Percentiles rank a stretch among this genome's conserved stretches.
Evolutionary conservation across 1,140 invertebrate species (phyloP).

Genomic region (Lepidurus packardi): DNA sequence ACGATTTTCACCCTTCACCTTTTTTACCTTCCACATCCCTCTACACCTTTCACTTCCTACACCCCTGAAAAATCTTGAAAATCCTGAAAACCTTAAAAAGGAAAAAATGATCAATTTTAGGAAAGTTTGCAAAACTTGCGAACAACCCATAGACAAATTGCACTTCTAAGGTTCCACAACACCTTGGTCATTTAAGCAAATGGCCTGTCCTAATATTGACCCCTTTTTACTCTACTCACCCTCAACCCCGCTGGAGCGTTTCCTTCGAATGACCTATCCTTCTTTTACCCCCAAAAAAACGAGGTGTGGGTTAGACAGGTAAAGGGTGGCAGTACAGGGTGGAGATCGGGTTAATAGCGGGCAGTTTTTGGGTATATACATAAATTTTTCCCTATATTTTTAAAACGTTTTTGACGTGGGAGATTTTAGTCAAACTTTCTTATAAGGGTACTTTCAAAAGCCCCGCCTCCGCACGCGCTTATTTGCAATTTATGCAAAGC

Average conservation of each 20-base stretch:
- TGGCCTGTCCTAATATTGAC: slow-evolving; percentile 15
- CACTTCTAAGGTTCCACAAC: not conserved
- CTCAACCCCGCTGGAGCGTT: not conserved
- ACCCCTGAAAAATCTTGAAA: too few species aligned
- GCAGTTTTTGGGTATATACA: too few species aligned
- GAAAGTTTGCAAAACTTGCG: not conserved
- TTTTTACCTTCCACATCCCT: too few species aligned
- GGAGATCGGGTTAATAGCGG: not conserved
- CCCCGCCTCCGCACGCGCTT: slow-evolving; percentile 4
- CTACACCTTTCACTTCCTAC: too few species aligned
- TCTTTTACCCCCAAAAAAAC: not conserved
- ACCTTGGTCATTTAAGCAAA: slow-evolving; percentile 8
- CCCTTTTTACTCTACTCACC: not conserved
- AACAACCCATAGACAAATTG: not conserved
- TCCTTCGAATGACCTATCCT: not conserved
- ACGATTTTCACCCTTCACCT: too few species aligned
- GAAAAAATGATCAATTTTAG: too few species aligned
- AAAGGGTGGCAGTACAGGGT: not conserved
- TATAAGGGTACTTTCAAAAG: not conserved
- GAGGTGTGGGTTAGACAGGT: not conserved
- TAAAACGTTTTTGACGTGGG: not conserved
- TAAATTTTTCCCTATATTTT: not conserved
- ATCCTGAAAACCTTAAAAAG: too few species aligned
- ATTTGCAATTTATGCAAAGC: slow-evolving; percentile 6
- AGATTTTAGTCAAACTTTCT: not conserved